Evolutionary conservation across 2,797 vertebrate species (phyloP).

Genomic region (Siniperca undulata): DNA sequence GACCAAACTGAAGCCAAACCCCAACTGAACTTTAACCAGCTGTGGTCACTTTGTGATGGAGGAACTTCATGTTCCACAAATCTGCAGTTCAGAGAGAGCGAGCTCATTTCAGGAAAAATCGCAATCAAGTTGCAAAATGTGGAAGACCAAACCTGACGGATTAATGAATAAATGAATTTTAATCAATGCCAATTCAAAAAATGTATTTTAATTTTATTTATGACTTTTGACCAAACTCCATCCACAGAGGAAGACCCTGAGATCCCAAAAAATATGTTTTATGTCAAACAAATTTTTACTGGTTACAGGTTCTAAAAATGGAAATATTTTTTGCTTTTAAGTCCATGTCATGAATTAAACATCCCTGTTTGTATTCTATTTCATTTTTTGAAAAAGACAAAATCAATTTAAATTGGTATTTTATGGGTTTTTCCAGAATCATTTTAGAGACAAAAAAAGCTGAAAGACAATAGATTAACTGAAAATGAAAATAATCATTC

Average conservation of each 20-base stretch:
- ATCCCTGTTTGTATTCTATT: not conserved
- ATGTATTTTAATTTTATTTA: not conserved
- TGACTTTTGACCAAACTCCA: not conserved
- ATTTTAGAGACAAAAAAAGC: not conserved
- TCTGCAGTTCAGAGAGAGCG: not conserved
- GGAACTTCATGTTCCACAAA: not conserved
- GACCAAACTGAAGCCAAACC: slow-evolving; percentile 5
- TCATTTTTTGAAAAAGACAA: not conserved
- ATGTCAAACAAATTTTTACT: not conserved
- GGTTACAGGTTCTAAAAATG: no score
- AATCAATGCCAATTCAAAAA: not conserved
- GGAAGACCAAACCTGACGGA: not conserved
- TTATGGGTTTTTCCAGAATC: not conserved
- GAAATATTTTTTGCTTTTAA: not conserved
- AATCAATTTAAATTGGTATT: not conserved
- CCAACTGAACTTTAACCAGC: not conserved
- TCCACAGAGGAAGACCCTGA: not conserved
- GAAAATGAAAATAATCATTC: not conserved
- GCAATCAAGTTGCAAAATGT: not conserved
- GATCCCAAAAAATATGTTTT: not conserved
- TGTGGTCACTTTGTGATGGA: not conserved
- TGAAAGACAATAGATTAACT: no score
- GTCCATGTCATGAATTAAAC: not conserved
- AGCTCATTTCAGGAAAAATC: not conserved
- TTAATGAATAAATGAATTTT: slow-evolving; percentile 14